Evolutionary conservation across 2,888 invertebrate genomes (phyloP).

Genomic region (Aspidiotus rigidus): DNA sequence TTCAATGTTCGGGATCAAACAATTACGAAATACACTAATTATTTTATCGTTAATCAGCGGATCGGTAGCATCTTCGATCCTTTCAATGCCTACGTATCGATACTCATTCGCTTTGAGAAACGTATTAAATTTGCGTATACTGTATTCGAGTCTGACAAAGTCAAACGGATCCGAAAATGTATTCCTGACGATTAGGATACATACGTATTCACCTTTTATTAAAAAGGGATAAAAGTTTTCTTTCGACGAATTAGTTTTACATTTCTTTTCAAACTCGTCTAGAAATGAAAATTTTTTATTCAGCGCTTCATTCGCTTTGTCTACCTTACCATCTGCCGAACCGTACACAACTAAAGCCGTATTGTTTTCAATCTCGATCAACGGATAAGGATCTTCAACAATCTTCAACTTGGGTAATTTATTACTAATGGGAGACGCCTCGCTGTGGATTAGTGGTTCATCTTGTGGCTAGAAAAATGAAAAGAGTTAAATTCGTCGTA

Average conservation of each 20-base stretch:
- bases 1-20: not conserved
- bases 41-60: slow-evolving; percentile 2
- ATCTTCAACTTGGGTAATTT: not conserved
- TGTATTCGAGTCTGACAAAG: not conserved
- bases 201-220: not conserved
- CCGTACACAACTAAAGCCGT: not conserved
- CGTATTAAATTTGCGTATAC: not conserved
- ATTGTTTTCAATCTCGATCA: not conserved
- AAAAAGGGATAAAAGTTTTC: not conserved
- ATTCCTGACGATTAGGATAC: not conserved
- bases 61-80: not conserved
- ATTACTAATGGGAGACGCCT: too few species aligned
- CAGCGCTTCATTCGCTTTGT: not conserved
- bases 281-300: not conserved
- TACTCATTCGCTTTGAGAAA: not conserved
- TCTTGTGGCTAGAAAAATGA: too few species aligned
- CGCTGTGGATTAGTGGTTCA: too few species aligned
- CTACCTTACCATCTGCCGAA: not conserved
- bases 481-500: too few species aligned
- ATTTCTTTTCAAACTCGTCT: not conserved
- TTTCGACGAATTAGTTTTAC: not conserved
- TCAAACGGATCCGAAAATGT: not conserved
- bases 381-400: not conserved
- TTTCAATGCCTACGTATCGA: not conserved
- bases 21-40: not conserved